A percentile compares a stretch with the other conserved stretches of the same genome.
Conservation (phyloP, 2,797 vertebrate genomes). For the Lutjanus argentimaculatus region DNA sequence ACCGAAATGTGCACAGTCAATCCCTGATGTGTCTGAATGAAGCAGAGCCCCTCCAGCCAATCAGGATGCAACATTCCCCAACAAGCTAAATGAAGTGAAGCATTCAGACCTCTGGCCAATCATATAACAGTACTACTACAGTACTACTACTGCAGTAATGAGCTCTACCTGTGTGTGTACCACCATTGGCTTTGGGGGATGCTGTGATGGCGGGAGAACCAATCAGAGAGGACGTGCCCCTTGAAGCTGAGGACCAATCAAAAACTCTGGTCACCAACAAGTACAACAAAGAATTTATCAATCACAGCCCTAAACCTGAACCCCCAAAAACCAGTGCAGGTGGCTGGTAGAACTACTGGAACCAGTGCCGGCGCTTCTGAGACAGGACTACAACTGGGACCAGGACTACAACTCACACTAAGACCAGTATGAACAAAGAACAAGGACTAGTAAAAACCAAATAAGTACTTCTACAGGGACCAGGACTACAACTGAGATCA, state of each 20-base stretch:
- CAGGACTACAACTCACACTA: not conserved
- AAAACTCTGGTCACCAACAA: conserved; percentile 57
- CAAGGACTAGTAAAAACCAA: no score
- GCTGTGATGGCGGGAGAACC: conserved; percentile 72
- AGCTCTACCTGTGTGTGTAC: conserved; percentile 70
- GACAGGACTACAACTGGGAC: not conserved
- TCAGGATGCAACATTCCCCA: conserved; percentile 40
- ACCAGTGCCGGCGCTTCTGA: not conserved
- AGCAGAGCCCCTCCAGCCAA: conserved; percentile 39
- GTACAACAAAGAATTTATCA: not conserved
- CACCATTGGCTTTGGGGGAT: conserved; percentile 62
- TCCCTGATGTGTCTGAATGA: conserved; percentile 15
- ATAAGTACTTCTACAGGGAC: not conserved
- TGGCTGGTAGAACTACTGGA: not conserved
- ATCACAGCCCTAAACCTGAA: not conserved
- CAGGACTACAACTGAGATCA: not conserved
- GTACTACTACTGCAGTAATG: conserved; percentile 1
- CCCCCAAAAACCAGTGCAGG: not conserved
- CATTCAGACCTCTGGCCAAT: conserved; percentile 36
- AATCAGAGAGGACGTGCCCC: conserved; percentile 68
- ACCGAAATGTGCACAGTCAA: not conserved
- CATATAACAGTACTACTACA: conserved; percentile 13
- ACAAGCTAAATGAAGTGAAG: conserved; percentile 32
- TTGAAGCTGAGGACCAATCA: conserved; percentile 77
- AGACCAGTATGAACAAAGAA: not conserved